Conservation (phyloP, 2,888 invertebrate genomes). For the Lasiommata megera region DNA sequence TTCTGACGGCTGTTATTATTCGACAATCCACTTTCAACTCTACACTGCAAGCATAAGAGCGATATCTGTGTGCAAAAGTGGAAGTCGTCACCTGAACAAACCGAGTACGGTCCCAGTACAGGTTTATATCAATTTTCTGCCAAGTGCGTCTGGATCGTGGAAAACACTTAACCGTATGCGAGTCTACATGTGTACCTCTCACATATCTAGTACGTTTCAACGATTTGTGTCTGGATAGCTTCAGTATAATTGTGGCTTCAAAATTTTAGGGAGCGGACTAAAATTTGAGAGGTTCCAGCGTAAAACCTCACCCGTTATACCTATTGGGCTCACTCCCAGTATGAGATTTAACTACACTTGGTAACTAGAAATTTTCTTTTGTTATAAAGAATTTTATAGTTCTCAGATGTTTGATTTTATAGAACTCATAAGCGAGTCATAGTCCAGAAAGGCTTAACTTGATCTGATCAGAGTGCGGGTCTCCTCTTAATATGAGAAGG, state of each 20-base stretch:
- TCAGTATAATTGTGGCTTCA: background rate
- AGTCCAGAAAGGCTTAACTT: too few species aligned
- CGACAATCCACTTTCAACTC: constrained; percentile 41
- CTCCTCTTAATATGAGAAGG: too few species aligned
- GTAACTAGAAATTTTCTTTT: too few species aligned
- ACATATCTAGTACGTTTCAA: constrained; percentile 26
- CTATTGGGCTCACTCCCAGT: too few species aligned
- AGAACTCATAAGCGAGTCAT: too few species aligned
- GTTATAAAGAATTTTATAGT: too few species aligned
- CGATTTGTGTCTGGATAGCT: background rate
- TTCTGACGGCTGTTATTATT: constrained; percentile 53
- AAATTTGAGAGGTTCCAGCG: too few species aligned
- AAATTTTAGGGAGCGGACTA: too few species aligned
- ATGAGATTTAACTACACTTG: too few species aligned
- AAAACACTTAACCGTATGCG: constrained; percentile 66
- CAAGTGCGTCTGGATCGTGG: constrained; percentile 71
- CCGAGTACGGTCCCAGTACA: constrained; percentile 64
- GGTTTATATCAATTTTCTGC: constrained; percentile 79
- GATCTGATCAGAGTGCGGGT: too few species aligned
- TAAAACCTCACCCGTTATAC: too few species aligned
- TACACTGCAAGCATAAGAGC: constrained; percentile 38
- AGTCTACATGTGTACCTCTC: constrained; percentile 45
- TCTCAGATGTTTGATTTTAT: too few species aligned
- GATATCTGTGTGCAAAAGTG: constrained; percentile 42
- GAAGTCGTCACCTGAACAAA: constrained; percentile 69